Conservation (phyloP, 2,888 invertebrate species). For the Seira musarum region DNA sequence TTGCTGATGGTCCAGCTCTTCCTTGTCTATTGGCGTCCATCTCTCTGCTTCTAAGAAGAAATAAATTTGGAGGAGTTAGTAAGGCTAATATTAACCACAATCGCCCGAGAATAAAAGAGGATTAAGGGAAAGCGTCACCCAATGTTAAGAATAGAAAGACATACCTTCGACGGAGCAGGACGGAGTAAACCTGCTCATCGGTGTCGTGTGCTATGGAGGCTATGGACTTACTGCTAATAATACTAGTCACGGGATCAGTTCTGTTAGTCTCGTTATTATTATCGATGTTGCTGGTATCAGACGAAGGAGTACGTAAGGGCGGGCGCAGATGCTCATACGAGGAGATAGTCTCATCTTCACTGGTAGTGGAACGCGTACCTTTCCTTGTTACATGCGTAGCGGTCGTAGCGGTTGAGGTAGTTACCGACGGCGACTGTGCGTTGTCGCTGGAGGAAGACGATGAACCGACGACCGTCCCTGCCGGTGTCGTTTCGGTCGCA, state of each 20-base stretch:
- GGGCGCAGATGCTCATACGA: background rate
- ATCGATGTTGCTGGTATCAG: slow-evolving; percentile 20
- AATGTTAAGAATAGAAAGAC: too few relatives aligned
- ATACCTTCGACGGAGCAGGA: slow-evolving; percentile 32
- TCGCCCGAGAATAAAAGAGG: background rate
- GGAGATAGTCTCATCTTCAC: too few relatives aligned
- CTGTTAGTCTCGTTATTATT: slow-evolving; percentile 20
- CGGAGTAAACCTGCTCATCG: slow-evolving; percentile 14
- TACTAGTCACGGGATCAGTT: slow-evolving; percentile 43
- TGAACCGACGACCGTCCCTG: slow-evolving; percentile 70
- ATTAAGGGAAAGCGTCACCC: background rate
- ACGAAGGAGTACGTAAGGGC: background rate
- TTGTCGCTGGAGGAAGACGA: slow-evolving; percentile 71
- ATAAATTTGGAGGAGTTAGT: background rate
- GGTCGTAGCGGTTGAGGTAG: background rate
- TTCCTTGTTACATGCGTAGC: too few relatives aligned
- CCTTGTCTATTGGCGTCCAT: slow-evolving; percentile 37
- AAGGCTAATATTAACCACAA: background rate
- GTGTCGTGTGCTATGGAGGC: slow-evolving; percentile 15
- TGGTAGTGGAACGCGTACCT: too few relatives aligned
- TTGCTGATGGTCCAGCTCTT: too few relatives aligned
- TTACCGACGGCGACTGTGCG: slow-evolving; percentile 3
- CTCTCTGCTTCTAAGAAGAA: slow-evolving; percentile 39
- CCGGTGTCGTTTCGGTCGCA: slow-evolving; percentile 71
- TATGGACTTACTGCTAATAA: slow-evolving; percentile 33